Conservation (phyloP, 1,140 invertebrate genomes). For the Choristoneura fumiferana region DNA sequence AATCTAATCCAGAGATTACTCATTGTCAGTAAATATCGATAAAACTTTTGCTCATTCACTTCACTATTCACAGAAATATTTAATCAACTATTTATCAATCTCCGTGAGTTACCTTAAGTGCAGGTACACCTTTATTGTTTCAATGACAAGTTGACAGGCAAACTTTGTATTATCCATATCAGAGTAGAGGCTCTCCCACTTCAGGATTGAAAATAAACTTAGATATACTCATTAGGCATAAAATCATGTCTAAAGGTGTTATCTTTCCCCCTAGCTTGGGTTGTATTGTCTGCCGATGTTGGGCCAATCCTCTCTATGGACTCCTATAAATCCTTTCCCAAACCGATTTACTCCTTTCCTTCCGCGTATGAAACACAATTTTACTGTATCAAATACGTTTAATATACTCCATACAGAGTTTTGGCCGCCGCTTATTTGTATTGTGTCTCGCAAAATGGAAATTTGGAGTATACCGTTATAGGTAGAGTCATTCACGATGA, state of each 20-base stretch:
- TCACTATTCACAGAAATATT: no score
- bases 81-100: no score
- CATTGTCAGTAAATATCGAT: no score
- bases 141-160: no score
- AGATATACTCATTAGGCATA: background rate
- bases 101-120: no score
- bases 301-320: slow-evolving; percentile 74
- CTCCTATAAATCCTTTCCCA: slow-evolving; percentile 23
- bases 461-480: slow-evolving; percentile 17
- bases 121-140: no score
- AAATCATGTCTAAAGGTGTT: slow-evolving; percentile 40
- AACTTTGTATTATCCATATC: background rate
- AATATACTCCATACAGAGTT: slow-evolving; percentile 61
- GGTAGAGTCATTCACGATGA: no score
- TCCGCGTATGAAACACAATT: background rate
- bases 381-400: background rate
- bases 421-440: slow-evolving; percentile 66
- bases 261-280: slow-evolving; percentile 42
- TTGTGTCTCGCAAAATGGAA: slow-evolving; percentile 28
- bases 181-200: background rate
- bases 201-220: background rate
- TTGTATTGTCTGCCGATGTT: slow-evolving; percentile 54
- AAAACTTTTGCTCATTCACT: no score
- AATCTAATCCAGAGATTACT: no score
- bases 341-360: background rate